Evolutionary conservation across 2,797 vertebrate species (phyloP), one percentile per base, ranked within the genome.

Genomic region (Rhinogobio ventralis): DNA sequence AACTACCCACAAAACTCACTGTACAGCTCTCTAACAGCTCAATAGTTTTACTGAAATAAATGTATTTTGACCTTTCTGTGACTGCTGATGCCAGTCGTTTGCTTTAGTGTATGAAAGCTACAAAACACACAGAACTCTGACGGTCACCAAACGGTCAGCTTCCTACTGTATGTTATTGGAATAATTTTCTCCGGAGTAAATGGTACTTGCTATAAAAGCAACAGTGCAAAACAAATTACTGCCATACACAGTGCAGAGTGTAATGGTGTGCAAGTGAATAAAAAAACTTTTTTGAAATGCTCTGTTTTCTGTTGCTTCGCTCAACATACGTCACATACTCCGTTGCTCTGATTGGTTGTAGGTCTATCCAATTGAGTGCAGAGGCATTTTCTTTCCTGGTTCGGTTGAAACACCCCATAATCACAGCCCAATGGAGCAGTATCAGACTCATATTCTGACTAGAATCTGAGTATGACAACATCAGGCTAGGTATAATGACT

Each of bases 151-250:
- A 33, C 25, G 42, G 45, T 57, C 77, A 84, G 33, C 53, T 69
- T 82, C 73, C 60, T 28, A 45, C 28, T 60, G 62, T 62, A 71
- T 72, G 68, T 78, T 85, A 77, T 57, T 17, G 46, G 69, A 64
- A 71, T 85, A 11, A 72, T 75, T 73, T 69, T 67, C 66, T 76
- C 62, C 53, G 51, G 64, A 67, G 46, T 69, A 81, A 62, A 81
- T 42, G 67, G 36, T 64, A 79, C 78, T 72, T 75, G 11, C 45
- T 46, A 4, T 46, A 49, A 64, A 80, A 80, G 60, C 36, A 23
- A 60, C 20, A 64, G 28, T 30, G 82, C 87, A 89, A 91, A 92
- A 91, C 91, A 92, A 92, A 94, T 94, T 89, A 92, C 79, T 62
- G 11, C 79, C 60, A 75, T 82, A 89, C 86, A 89, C 91, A 88